A percentile compares a stretch with the other conserved stretches of the same genome.
Evolutionary conservation across 2,113 vertebrate species (phyloP).

Genomic region (Sylvia atricapilla): DNA sequence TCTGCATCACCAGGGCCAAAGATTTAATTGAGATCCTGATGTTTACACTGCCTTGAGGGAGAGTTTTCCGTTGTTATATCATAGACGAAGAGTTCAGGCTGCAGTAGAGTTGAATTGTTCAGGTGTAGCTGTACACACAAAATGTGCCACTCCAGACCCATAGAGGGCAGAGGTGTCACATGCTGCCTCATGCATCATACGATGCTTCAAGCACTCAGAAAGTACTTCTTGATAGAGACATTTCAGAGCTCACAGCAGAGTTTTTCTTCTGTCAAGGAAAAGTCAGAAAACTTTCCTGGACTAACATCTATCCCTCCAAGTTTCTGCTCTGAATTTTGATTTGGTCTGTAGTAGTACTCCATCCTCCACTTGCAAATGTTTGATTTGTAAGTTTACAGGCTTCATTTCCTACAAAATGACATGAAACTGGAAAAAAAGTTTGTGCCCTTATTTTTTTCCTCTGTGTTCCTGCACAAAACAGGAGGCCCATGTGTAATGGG

Average conservation of each 20-base stretch:
- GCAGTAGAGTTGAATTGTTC: neutral
- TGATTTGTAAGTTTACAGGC: neutral
- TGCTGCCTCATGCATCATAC: fast-evolving
- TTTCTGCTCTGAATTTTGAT: neutral
- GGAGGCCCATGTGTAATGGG: neutral
- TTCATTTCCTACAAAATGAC: neutral
- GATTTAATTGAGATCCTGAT: neutral
- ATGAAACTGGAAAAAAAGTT: neutral
- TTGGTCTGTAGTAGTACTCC: neutral
- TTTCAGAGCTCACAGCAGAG: neutral
- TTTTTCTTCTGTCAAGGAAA: neutral
- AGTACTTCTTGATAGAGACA: fast-evolving
- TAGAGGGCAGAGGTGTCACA: conserved; percentile 41
- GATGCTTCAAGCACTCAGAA: neutral
- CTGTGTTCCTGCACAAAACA: neutral
- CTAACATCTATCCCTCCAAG: neutral
- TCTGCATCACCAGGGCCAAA: neutral
- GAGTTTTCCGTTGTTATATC: neutral
- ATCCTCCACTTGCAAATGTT: neutral
- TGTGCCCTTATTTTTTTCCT: neutral
- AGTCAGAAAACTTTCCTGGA: neutral
- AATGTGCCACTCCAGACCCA: neutral
- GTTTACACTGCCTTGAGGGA: neutral
- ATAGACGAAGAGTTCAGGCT: neutral
- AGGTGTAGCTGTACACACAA: neutral